Evolutionary conservation across 2,888 invertebrate genomes (phyloP).

Genomic region (Himalopsyche japonica): DNA sequence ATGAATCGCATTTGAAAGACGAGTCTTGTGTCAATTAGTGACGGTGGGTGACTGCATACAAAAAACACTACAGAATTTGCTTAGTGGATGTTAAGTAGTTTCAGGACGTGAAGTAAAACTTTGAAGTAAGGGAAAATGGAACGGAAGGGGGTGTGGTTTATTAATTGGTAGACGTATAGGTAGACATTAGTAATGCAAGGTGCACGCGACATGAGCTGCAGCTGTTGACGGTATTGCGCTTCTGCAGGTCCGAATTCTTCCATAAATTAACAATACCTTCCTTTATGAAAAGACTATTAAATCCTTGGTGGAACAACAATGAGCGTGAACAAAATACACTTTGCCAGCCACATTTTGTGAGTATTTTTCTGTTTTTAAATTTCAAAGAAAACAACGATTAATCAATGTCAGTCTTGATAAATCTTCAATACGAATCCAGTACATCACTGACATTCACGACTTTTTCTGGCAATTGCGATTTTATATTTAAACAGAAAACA

Average conservation of each 20-base stretch:
- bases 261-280: no score
- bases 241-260: not conserved
- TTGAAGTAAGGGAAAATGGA: not conserved
- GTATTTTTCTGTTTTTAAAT: no score
- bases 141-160: not conserved
- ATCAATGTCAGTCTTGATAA: no score
- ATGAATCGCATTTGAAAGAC: not conserved
- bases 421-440: no score
- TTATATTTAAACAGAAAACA: no score
- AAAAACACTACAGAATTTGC: not conserved
- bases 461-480: no score
- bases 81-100: not conserved
- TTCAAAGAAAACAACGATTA: no score
- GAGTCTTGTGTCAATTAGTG: not conserved
- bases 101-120: not conserved
- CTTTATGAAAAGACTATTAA: no score
- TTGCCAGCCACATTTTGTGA: no score
- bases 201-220: not conserved
- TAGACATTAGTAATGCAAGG: not conserved
- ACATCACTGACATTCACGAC: no score
- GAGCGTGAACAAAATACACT: no score
- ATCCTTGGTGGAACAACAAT: no score
- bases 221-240: not conserved
- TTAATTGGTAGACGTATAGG: not conserved
- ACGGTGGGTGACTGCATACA: not conserved